Base-by-base conservation (phyloP, 2,888 invertebrate genomes). In the Erebia aethiops region DNA sequence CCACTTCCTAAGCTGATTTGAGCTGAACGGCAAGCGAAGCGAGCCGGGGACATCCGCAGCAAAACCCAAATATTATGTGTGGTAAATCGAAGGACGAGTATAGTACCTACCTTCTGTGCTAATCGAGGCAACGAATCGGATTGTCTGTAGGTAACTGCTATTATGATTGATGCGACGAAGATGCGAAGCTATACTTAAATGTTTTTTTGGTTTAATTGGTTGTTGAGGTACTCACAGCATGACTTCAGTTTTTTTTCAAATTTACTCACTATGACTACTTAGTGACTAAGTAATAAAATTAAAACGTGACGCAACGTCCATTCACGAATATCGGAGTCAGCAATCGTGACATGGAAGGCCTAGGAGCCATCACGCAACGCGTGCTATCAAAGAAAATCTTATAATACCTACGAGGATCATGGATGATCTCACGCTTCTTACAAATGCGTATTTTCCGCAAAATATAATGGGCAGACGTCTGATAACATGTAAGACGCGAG, bases 291-390 rank as follows among this genome's bases (percentile, higher is more conserved):
- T 35, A 7, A 35, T 43, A 18, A 61, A 7, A 58, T 11, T 13
- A 43, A 21, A 57, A n/a, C 21, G n/a, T 66, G 66, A 66, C 46
- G 56, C 26, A 58, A 49, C 21, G 51, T n/a, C 13, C 0, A 3
- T n/a, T 18, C 56, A 65, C 41, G 26, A 49, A 21, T 54, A 64
- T 46, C 18, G 52, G 61, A 68, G 54, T 63, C 57, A 71, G 58
- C 57, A 69, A 64, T 79, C 79, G 79, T 80, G 80, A 78, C 75
- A 71, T 64, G 67, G 69, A 77, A 76, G 78, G 67, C 78, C 77
- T 77, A 78, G 76, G 67, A 63, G 57, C 62, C 73, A 71, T 78
- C 79, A 78, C 78, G 77, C 76, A 69, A 70, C 57, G 43, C 61
- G 61, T 69, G 57, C 57, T 66, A 68, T 73, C 73, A 76, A 74